Base-by-base conservation (phyloP, 2,797 vertebrate genomes). In the Micrastur ruficollis region DNA sequence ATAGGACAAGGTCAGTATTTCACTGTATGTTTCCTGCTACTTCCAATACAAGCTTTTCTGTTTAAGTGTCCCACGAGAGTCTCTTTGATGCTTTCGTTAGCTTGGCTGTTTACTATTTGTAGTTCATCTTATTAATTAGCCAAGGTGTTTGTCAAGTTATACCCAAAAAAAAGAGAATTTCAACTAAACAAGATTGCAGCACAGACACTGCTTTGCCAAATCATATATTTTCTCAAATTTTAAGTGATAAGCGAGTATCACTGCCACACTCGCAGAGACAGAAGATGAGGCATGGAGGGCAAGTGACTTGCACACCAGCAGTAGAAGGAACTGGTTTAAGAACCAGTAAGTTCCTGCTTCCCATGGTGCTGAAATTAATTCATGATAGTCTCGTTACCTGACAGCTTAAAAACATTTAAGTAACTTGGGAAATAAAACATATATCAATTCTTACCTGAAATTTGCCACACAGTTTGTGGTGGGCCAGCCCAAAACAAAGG, bases 401-500 rank as follows among this genome's bases (percentile, higher is more conserved):
- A 16, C 70, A 70, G 26, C 21, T 52, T 47, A 36, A 52, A 81
- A 63, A 53, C 9, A 58, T 46, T 29, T 63, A 38, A 10, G 8
- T 27, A 65, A 76, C 31, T 65, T 74, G 38, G 9, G n/a, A 94
- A 91, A 40, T 40, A 75, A 83, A 85, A 59, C 7, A 16, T 32
- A 55, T 29, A 19, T 23, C 9, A 26, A 8, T 47, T 95, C 96
- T 86, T 98, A 99, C 99, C 99, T 99, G 98, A 99, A 99, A 52
- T 98, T 99, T 81, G 98, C 99, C 92, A 99, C 99, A 36, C 98
- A 99, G 98, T 99, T 99, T 94, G 98, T 99, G 22, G 99, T 99
- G 84, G 99, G 99, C 99, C 99, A 99, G 92, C 99, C 99, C 97
- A 99, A 95, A 93, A 99, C 99, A 34, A 99, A 99, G 93, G 99